phyloP scores from a whole-genome alignment of 2,888 invertebrate species.

The Ariolimax columbianus region DNA sequence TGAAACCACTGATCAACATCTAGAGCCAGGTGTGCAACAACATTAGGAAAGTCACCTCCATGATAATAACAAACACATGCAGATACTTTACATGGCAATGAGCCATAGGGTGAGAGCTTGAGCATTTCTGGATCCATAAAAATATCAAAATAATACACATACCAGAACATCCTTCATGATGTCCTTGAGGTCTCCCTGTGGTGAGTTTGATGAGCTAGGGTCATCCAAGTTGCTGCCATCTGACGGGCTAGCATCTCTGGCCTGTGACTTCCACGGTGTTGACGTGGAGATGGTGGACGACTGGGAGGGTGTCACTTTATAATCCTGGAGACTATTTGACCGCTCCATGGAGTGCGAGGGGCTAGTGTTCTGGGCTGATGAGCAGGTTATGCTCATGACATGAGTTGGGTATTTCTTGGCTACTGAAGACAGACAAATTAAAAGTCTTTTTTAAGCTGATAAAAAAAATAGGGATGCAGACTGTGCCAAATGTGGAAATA shows the following conservation, averaged over 20 bases:
- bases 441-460: too few relatives aligned
- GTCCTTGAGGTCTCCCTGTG: conserved; percentile 41
- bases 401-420: conserved; percentile 45
- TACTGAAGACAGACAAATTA: conserved; percentile 9
- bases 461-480: too few relatives aligned
- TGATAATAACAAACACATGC: too few relatives aligned
- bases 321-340: conserved; percentile 33
- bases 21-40: too few relatives aligned
- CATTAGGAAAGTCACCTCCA: too few relatives aligned
- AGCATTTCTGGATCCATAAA: background rate
- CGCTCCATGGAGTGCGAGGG: conserved; percentile 26
- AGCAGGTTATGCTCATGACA: conserved; percentile 40
- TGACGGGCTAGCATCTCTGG: conserved; percentile 24
- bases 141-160: background rate
- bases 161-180: conserved; percentile 41
- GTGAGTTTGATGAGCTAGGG: conserved; percentile 44
- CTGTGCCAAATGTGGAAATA: too few relatives aligned
- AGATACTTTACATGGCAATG: too few relatives aligned
- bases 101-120: too few relatives aligned
- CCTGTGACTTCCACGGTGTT: conserved; percentile 37
- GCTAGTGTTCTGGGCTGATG: conserved; percentile 7
- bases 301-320: conserved; percentile 45
- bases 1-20: too few relatives aligned
- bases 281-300: conserved; percentile 53
- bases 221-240: conserved; percentile 31